Evolutionary conservation across 2,797 vertebrate genomes (phyloP).

Genomic region (Enteromius unitaeniatus): DNA sequence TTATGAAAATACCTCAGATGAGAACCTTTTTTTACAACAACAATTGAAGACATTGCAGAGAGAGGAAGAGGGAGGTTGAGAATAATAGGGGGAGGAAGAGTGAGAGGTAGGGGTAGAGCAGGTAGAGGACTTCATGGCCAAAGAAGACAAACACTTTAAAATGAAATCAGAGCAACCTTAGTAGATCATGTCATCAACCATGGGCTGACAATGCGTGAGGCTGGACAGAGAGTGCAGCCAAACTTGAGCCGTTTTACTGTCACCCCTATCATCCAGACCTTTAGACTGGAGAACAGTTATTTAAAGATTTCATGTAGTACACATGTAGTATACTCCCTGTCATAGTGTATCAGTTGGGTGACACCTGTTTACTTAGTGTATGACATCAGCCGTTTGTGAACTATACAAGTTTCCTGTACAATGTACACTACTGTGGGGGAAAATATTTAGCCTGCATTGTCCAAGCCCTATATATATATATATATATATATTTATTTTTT

Average conservation of each 20-base stretch:
- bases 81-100: slow-evolving; percentile 7
- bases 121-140: slow-evolving; percentile 81
- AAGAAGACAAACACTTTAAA: slow-evolving; percentile 62
- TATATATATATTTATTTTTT: slow-evolving; percentile 17
- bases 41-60: background rate
- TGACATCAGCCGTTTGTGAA: too few species aligned
- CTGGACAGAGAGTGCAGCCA: slow-evolving; percentile 4
- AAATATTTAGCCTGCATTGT: background rate
- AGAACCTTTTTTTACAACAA: too few species aligned
- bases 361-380: too few species aligned
- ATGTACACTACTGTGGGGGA: too few species aligned
- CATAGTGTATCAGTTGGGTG: slow-evolving; percentile 24
- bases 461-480: slow-evolving; percentile 3
- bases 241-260: slow-evolving; percentile 7
- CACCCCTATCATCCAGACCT: background rate
- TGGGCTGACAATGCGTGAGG: slow-evolving; percentile 33
- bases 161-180: slow-evolving; percentile 68
- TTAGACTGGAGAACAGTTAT: slow-evolving; percentile 35
- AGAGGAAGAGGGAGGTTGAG: background rate
- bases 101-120: slow-evolving; percentile 73
- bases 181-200: slow-evolving; percentile 27
- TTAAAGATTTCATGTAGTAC: slow-evolving; percentile 22
- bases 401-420: too few species aligned
- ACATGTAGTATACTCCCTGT: slow-evolving; percentile 18
- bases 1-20: background rate